A percentile compares a stretch with the other conserved stretches of the same genome.
Evolutionary conservation across 2,113 vertebrate genomes (phyloP).

Genomic region (Pantherophis guttatus): DNA sequence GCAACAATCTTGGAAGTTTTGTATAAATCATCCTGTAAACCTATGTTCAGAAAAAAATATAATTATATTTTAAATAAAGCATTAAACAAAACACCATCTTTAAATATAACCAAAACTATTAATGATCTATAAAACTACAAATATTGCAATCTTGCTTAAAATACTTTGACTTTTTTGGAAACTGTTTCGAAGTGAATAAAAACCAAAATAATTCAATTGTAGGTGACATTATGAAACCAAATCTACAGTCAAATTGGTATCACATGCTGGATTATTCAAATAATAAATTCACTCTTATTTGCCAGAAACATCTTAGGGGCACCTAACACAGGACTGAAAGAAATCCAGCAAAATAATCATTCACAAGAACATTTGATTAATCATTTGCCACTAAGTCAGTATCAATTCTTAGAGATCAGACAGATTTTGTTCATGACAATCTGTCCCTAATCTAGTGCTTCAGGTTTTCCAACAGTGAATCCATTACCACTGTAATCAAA

Average conservation of each 20-base stretch:
- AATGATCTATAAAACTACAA: not conserved
- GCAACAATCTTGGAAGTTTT: slow-evolving; percentile 50
- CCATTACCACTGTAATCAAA: not conserved
- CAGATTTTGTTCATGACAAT: not conserved
- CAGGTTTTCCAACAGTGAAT: not conserved
- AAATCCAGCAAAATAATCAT: not conserved
- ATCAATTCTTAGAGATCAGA: not conserved
- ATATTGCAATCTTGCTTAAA: not conserved
- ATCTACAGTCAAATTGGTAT: not conserved
- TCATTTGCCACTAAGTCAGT: not conserved
- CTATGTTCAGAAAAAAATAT: slow-evolving; percentile 29
- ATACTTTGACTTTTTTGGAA: not conserved
- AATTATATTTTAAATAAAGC: not conserved
- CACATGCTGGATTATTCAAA: not conserved
- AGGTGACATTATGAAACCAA: not conserved
- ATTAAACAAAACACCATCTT: not conserved
- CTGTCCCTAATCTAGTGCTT: not conserved
- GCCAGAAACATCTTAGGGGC: not conserved
- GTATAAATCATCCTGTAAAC: slow-evolving; percentile 57
- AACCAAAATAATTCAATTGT: not conserved
- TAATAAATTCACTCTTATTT: not conserved
- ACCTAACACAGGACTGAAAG: not conserved
- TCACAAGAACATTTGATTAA: not conserved
- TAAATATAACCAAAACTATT: not conserved
- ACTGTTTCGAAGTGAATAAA: not conserved